A percentile compares a stretch with the other conserved stretches of the same genome.
Conservation (phyloP, 2,797 vertebrate species). For the Siniperca obscura region DNA sequence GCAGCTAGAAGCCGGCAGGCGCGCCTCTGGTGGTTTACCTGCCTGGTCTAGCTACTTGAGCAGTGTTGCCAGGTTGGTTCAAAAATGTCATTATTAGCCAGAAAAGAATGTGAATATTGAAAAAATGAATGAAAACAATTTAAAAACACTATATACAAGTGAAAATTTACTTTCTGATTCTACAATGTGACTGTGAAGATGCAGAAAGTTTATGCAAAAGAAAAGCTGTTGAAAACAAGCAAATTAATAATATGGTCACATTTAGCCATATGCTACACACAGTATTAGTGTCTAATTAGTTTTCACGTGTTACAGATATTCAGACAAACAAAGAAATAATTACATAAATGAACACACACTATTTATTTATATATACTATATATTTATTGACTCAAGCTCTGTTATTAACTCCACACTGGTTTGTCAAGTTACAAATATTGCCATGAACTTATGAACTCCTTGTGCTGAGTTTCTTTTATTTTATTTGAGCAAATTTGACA, state of each 20-base stretch:
- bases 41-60: no score
- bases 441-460: constrained; percentile 32
- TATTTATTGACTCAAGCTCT: background rate
- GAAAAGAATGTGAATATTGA: no score
- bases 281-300: background rate
- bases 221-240: background rate
- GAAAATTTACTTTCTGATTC: background rate
- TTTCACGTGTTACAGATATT: background rate
- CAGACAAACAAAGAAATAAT: background rate
- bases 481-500: constrained; percentile 53
- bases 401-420: no score
- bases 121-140: background rate
- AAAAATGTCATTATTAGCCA: no score
- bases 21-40: no score
- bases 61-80: no score
- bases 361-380: background rate
- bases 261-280: constrained; percentile 2
- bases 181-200: background rate
- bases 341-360: background rate
- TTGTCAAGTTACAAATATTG: constrained; percentile 14
- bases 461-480: constrained; percentile 23
- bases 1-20: no score
- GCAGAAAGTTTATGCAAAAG: background rate
- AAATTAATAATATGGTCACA: background rate
- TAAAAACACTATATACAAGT: background rate